phyloP scores from a whole-genome alignment of 2,113 vertebrate genomes.

The Pogona vitticeps region DNA sequence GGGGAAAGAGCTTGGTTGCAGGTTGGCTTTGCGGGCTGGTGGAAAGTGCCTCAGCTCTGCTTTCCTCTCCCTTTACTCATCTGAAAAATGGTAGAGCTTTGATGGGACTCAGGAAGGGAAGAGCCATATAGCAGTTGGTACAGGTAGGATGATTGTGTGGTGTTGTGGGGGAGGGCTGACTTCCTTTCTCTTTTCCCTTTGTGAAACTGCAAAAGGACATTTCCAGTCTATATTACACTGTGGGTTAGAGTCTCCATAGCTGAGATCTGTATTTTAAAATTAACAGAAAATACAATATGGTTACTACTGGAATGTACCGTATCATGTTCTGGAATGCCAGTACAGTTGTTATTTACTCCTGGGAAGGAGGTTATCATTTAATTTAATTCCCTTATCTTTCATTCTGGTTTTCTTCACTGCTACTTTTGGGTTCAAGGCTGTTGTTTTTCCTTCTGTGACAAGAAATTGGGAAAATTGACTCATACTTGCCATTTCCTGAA shows the following conservation, averaged over 20 bases:
- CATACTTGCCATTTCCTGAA: background rate
- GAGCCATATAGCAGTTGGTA: too few relatives aligned
- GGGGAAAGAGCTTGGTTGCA: too few relatives aligned
- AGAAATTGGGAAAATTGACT: background rate
- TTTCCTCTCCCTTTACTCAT: too few relatives aligned
- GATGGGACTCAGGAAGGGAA: too few relatives aligned
- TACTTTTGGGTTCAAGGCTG: conserved; percentile 11
- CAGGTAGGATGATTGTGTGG: too few relatives aligned
- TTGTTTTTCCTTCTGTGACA: conserved; percentile 23
- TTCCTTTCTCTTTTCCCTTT: background rate
- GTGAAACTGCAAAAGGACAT: background rate
- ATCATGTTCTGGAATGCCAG: background rate
- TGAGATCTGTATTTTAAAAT: background rate
- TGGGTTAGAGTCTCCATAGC: background rate
- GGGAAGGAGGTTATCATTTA: background rate
- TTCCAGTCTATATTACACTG: too few relatives aligned
- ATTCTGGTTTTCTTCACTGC: conserved; percentile 12
- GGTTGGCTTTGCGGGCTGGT: too few relatives aligned
- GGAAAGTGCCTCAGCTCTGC: too few relatives aligned
- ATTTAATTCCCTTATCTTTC: conserved; percentile 10
- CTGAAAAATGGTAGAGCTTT: too few relatives aligned
- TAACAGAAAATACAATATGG: background rate
- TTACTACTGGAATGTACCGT: background rate
- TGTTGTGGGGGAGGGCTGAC: background rate
- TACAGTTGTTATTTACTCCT: background rate